Conservation (phyloP, 1,140 invertebrate species). For the Trichonephila clavipes region DNA sequence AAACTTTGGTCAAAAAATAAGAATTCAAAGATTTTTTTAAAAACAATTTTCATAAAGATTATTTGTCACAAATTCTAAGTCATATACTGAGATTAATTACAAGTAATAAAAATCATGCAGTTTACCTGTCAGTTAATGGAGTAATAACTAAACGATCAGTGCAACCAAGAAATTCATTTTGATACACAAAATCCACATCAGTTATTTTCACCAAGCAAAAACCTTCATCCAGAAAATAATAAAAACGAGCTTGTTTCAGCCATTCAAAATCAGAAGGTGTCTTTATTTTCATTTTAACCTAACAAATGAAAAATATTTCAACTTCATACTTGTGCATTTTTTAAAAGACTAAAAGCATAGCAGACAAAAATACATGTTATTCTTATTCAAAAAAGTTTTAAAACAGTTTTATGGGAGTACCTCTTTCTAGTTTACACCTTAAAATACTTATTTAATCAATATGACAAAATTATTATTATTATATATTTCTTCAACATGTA, state of each 20-base stretch:
- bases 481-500: background rate
- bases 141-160: constrained; percentile 91
- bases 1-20: background rate
- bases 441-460: background rate
- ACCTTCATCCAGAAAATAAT: constrained; percentile 96
- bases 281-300: constrained; percentile 92
- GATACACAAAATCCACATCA: constrained; percentile 96
- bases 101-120: background rate
- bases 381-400: background rate
- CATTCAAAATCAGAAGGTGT: constrained; percentile 97
- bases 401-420: too few species aligned
- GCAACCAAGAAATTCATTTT: constrained; percentile 99
- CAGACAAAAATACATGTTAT: background rate
- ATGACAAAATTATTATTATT: background rate
- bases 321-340: too few species aligned
- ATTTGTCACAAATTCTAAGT: background rate
- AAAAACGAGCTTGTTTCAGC: constrained; percentile 97
- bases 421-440: background rate
- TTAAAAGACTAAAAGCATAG: background rate
- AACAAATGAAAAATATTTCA: constrained; percentile 27
- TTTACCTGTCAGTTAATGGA: constrained; percentile 96
- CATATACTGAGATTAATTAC: too few species aligned
- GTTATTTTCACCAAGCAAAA: constrained; percentile 96
- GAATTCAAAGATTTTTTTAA: background rate
- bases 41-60: background rate